Conservation (phyloP, 2,113 vertebrate genomes). For the Menura novaehollandiae region DNA sequence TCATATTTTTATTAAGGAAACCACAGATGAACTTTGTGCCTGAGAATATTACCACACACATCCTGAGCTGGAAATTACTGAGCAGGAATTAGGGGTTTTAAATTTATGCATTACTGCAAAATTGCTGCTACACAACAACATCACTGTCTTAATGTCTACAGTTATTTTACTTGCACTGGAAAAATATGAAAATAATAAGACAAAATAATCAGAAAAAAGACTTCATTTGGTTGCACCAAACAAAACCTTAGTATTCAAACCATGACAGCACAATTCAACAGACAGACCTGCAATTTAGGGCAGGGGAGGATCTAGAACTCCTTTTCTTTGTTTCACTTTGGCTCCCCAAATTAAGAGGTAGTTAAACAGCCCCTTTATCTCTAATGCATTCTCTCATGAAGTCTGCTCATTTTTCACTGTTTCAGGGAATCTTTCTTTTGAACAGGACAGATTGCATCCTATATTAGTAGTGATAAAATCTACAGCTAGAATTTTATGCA, state of each 20-base stretch:
- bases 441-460: neutral
- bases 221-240: neutral
- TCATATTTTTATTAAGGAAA: constrained; percentile 27
- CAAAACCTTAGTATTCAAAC: neutral
- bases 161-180: neutral
- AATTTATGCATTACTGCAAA: neutral
- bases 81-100: neutral
- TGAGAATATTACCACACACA: neutral
- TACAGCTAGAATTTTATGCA: neutral
- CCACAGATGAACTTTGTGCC: constrained; percentile 8
- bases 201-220: neutral
- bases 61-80: constrained; percentile 6
- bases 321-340: neutral
- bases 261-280: neutral
- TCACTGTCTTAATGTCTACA: neutral
- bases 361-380: neutral
- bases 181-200: neutral
- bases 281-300: neutral
- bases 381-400: neutral
- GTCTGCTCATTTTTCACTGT: neutral
- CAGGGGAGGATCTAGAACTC: neutral
- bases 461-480: neutral
- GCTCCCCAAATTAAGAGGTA: neutral
- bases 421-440: neutral
- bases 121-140: neutral